Conservation (phyloP, 2,797 vertebrate genomes). For the Falco peregrinus region DNA sequence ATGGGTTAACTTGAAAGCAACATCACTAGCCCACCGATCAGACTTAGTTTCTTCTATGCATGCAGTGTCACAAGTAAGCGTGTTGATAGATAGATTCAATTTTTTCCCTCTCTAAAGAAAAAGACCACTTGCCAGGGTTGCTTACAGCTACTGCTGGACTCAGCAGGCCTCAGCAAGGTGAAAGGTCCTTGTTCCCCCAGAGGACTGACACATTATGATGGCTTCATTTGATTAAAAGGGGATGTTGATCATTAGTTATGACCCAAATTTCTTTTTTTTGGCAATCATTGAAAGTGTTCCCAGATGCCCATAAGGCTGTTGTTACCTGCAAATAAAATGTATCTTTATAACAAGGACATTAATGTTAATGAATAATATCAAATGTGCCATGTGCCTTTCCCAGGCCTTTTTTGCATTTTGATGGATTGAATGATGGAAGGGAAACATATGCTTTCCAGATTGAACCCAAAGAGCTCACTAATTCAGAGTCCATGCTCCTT, state of each 20-base stretch:
- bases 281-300: slow-evolving; percentile 82
- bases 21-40: background rate
- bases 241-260: slow-evolving; percentile 82
- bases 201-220: slow-evolving; percentile 79
- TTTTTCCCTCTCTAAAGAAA: slow-evolving; percentile 5
- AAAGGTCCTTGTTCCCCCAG: slow-evolving; percentile 78
- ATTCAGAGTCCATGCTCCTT: slow-evolving; percentile 69
- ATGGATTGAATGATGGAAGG: slow-evolving; percentile 77
- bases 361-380: slow-evolving; percentile 71
- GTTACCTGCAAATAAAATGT: slow-evolving; percentile 79
- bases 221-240: slow-evolving; percentile 83
- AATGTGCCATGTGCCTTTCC: slow-evolving; percentile 66
- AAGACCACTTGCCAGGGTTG: slow-evolving; percentile 28
- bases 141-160: slow-evolving; percentile 78
- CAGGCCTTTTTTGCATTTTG: slow-evolving; percentile 60
- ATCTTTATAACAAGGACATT: slow-evolving; percentile 73
- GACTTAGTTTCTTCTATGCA: background rate
- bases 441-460: slow-evolving; percentile 84
- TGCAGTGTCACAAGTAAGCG: background rate
- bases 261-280: slow-evolving; percentile 76
- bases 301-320: slow-evolving; percentile 73
- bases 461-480: slow-evolving; percentile 65
- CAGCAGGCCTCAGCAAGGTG: slow-evolving; percentile 69
- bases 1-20: background rate
- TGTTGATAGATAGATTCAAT: slow-evolving; percentile 30